Evolutionary conservation across 2,797 vertebrate species (phyloP).

Genomic region (Darevskia mixta): DNA sequence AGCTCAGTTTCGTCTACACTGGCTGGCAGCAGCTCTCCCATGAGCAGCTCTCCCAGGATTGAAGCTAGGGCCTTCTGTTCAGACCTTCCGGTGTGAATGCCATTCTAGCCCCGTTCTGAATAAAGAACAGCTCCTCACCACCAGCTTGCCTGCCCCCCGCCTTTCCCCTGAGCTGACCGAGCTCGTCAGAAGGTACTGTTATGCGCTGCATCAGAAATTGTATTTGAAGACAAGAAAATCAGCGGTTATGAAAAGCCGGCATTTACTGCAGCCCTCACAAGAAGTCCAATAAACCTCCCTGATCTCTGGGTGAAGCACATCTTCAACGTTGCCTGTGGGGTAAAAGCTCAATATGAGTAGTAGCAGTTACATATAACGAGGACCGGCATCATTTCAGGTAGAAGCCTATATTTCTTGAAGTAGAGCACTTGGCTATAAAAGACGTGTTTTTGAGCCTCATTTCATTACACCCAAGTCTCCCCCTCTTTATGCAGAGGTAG

Average conservation of each 20-base stretch:
- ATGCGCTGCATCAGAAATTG: not conserved
- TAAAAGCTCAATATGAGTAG: not conserved
- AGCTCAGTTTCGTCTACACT: too few relatives aligned
- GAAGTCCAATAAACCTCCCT: not conserved
- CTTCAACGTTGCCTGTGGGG: not conserved
- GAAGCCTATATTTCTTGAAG: not conserved
- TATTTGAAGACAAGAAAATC: not conserved
- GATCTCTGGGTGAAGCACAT: not conserved
- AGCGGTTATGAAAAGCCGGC: not conserved
- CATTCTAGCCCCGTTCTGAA: too few relatives aligned
- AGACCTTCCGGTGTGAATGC: not conserved
- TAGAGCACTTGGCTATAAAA: not conserved
- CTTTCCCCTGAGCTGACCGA: not conserved
- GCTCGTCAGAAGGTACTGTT: not conserved
- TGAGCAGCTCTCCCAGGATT: too few relatives aligned
- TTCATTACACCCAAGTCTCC: not conserved
- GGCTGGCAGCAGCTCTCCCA: too few relatives aligned
- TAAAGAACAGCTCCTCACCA: not conserved
- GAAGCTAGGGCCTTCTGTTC: not conserved
- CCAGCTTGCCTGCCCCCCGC: not conserved
- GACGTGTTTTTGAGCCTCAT: not conserved
- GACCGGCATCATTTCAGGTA: not conserved
- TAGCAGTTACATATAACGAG: not conserved
- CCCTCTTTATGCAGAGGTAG: slow-evolving; percentile 12
- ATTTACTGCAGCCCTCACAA: not conserved